These are phyloP conservation scores for Drosophila littoralis DNA, from an alignment of 1,140 invertebrate species.

Conservation along the genomic window DNA sequence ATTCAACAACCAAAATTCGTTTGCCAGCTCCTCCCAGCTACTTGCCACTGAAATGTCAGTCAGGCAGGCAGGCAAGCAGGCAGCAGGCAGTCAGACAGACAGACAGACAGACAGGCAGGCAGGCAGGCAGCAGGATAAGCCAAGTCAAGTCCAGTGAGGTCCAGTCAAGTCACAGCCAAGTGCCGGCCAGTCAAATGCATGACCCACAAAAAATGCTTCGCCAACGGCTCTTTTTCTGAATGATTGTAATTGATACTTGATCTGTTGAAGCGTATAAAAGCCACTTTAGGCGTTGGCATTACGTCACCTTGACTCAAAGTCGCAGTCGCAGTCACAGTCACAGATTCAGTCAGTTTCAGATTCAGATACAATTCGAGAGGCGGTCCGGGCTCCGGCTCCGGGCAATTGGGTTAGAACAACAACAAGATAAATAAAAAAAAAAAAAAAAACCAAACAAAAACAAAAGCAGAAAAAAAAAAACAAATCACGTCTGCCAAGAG, in stretches of 20 bases:
- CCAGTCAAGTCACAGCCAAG: slow-evolving; percentile 3
- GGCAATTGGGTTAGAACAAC: slow-evolving; percentile 42
- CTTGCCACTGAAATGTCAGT: background rate
- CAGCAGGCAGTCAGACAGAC: background rate
- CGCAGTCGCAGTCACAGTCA: slow-evolving; percentile 32
- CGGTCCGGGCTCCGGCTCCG: slow-evolving; percentile 22
- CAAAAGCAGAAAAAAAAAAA: slow-evolving; percentile 5
- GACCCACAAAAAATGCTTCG: slow-evolving; percentile 60
- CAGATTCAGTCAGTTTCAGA: slow-evolving; percentile 20
- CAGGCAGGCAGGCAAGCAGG: background rate
- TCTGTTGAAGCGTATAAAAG: slow-evolving; percentile 77
- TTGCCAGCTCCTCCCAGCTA: background rate
- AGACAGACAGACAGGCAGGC: no score
- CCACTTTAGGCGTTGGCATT: slow-evolving; percentile 79
- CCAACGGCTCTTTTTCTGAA: slow-evolving; percentile 48
- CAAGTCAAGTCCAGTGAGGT: background rate
- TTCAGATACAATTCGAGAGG: slow-evolving; percentile 33
- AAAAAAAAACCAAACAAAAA: background rate
- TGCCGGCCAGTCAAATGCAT: slow-evolving; percentile 32
- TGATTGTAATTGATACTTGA: slow-evolving; percentile 80
- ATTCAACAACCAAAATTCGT: slow-evolving; percentile 7
- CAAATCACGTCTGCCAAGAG: slow-evolving; percentile 5
- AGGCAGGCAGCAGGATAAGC: background rate
- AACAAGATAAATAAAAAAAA: slow-evolving; percentile 11
- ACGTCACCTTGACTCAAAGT: slow-evolving; percentile 75